phyloP scores from a whole-genome alignment of 1,140 invertebrate species.

The Dufourea novaeangliae region DNA sequence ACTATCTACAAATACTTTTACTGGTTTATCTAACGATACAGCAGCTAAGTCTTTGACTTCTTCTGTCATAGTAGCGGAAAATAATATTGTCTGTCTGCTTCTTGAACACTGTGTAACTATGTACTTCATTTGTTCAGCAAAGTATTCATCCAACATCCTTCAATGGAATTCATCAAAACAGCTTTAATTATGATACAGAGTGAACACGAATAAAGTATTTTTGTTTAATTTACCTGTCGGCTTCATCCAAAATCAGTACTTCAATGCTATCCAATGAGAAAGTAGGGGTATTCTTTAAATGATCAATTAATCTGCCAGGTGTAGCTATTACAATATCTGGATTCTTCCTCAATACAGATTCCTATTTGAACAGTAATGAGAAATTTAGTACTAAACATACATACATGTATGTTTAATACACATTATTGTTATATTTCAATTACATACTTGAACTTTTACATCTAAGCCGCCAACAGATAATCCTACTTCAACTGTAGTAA shows the following conservation, averaged over 20 bases:
- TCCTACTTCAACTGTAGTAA: constrained; percentile 91
- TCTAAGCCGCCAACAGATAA: constrained; percentile 96
- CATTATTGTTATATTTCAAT: constrained; percentile 1
- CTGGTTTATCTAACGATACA: constrained; percentile 94
- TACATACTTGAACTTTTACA: constrained; percentile 90
- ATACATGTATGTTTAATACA: background rate
- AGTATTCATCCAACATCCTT: constrained; percentile 99
- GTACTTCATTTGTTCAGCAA: constrained; percentile 99
- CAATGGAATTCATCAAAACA: constrained; percentile 66
- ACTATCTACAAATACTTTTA: constrained; percentile 97
- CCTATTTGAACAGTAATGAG: constrained; percentile 80
- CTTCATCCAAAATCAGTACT: constrained; percentile 97
- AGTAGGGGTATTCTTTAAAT: constrained; percentile 96
- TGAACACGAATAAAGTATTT: constrained; percentile 41
- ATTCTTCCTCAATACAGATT: constrained; percentile 92
- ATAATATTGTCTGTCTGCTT: constrained; percentile 98
- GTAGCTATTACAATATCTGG: constrained; percentile 99
- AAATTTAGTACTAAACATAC: constrained; percentile 21
- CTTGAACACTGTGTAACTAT: constrained; percentile 94
- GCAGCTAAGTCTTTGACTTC: constrained; percentile 96
- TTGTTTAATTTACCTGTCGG: constrained; percentile 87
- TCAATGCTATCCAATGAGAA: constrained; percentile 96
- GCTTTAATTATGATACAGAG: constrained; percentile 1
- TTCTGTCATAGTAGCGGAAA: constrained; percentile 99
- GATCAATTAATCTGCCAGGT: constrained; percentile 98